phyloP scores from a whole-genome alignment of 2,797 vertebrate genomes.

The Mallotus villosus region DNA sequence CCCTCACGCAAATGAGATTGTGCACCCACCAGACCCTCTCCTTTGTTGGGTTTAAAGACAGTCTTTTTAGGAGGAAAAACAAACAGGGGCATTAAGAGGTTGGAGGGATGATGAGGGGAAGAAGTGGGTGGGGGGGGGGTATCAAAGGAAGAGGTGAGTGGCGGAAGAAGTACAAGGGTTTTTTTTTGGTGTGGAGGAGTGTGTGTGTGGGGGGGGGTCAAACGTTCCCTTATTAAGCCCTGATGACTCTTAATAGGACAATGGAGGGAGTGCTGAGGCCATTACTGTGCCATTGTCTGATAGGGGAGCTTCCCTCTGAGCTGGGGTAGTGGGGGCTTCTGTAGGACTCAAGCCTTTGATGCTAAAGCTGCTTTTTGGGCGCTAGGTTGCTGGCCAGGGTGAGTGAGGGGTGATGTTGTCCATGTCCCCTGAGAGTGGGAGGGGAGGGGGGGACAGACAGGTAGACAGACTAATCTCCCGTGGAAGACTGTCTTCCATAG shows the following conservation, averaged over 20 bases:
- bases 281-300: conserved; percentile 69
- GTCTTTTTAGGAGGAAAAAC: conserved; percentile 74
- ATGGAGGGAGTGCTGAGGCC: conserved; percentile 61
- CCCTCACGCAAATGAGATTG: conserved; percentile 84
- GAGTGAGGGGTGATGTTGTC: conserved; percentile 25
- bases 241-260: conserved; percentile 69
- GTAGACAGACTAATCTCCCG: conserved; percentile 44
- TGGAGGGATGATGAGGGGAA: conserved; percentile 53
- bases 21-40: conserved; percentile 74
- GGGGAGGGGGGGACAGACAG: neutral
- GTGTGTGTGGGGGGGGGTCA: conserved; percentile 6
- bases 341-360: conserved; percentile 16
- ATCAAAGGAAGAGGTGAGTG: conserved; percentile 60
- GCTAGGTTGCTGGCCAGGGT: conserved; percentile 16
- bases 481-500: conserved; percentile 30
- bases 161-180: conserved; percentile 27
- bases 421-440: neutral
- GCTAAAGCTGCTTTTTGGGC: neutral
- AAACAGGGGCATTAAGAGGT: conserved; percentile 78
- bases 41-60: conserved; percentile 65
- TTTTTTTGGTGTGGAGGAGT: neutral
- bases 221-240: conserved; percentile 64
- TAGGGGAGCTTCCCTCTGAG: conserved; percentile 59
- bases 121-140: conserved; percentile 12
- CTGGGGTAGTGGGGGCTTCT: conserved; percentile 44